phyloP scores from a whole-genome alignment of 2,888 invertebrate genomes.

The Epinotia ramella region DNA sequence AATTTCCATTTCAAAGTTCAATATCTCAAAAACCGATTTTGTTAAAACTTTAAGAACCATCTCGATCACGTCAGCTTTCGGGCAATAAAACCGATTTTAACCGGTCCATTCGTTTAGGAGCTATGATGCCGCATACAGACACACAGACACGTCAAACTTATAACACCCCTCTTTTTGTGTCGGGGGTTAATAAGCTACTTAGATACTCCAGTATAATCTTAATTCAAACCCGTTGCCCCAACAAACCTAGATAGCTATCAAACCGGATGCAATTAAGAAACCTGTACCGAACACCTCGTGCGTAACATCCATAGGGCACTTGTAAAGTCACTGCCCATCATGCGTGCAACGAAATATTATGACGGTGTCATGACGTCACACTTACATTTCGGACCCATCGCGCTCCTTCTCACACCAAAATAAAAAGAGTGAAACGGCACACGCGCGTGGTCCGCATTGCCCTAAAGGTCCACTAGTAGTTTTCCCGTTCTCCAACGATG shows the following conservation, averaged over 20 bases:
- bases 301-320: conserved; percentile 30
- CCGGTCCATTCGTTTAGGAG: no score
- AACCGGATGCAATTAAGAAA: conserved; percentile 5
- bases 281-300: conserved; percentile 9
- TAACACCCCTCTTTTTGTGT: no score
- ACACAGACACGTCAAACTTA: no score
- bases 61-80: no score
- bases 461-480: conserved; percentile 19
- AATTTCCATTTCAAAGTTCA: no score
- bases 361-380: conserved; percentile 18
- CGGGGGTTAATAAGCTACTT: no score
- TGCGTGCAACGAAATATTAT: conserved; percentile 14
- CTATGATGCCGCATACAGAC: no score
- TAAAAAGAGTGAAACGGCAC: conserved; percentile 2
- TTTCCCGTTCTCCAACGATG: conserved; percentile 23
- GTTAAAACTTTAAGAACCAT: no score
- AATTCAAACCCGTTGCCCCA: not conserved
- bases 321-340: conserved; percentile 7
- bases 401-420: not conserved
- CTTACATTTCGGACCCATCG: conserved; percentile 4
- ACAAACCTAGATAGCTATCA: conserved; percentile 1
- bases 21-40: no score
- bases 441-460: conserved; percentile 19
- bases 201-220: not conserved
- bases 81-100: no score